A percentile compares a stretch with the other conserved stretches of the same genome.
Conservation (phyloP, 2,113 vertebrate genomes). For the Coreoperca whiteheadi region DNA sequence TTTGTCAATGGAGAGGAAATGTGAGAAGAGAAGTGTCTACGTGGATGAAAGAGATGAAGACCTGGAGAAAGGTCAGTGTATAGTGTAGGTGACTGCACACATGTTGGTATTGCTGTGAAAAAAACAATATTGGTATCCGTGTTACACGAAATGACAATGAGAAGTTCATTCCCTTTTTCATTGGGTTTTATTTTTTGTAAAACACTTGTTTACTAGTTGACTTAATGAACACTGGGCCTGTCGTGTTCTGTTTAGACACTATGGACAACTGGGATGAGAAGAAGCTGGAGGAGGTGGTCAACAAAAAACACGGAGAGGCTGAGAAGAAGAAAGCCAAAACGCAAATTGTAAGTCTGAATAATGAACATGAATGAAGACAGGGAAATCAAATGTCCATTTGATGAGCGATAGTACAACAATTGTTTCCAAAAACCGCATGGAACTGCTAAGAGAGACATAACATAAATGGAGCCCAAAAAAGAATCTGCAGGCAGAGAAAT, state of each 20-base stretch:
- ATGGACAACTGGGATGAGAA: slow-evolving; percentile 99
- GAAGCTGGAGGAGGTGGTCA: slow-evolving; percentile 97
- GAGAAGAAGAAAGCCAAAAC: slow-evolving; percentile 99
- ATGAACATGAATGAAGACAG: too few relatives aligned
- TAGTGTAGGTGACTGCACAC: background rate
- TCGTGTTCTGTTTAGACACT: slow-evolving; percentile 86
- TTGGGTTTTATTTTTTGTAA: background rate
- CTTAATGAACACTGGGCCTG: background rate
- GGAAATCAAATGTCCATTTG: background rate
- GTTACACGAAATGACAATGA: background rate
- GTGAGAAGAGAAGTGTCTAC: slow-evolving; percentile 96
- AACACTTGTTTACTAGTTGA: background rate
- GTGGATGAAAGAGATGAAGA: slow-evolving; percentile 97
- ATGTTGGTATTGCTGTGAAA: too few relatives aligned
- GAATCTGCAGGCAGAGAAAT: too few relatives aligned
- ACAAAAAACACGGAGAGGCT: slow-evolving; percentile 97
- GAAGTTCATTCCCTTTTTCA: background rate
- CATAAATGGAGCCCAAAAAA: too few relatives aligned
- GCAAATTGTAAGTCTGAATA: slow-evolving; percentile 90
- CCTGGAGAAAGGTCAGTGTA: slow-evolving; percentile 91
- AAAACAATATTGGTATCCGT: background rate
- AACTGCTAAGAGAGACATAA: background rate
- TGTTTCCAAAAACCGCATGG: background rate
- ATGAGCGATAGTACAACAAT: background rate
- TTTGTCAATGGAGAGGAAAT: slow-evolving; percentile 94